Percentiles rank a stretch among this genome's conserved stretches.
Conservation (phyloP, 2,113 vertebrate species). For the Otocyon megalotis region DNA sequence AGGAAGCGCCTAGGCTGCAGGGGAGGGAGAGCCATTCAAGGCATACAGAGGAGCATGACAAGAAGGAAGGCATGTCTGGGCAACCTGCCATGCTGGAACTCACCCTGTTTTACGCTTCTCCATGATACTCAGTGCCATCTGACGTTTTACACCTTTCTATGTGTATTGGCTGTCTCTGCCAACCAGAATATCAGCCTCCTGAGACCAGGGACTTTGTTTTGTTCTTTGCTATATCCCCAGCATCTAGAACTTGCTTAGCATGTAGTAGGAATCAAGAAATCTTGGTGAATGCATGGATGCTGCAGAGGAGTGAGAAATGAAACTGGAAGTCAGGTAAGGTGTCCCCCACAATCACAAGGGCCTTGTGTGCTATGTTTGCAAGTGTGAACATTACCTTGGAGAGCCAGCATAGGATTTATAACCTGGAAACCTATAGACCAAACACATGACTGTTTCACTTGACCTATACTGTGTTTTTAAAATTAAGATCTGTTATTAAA, state of each 20-base stretch:
- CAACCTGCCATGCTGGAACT: neutral
- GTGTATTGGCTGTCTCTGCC: neutral
- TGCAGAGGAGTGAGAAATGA: neutral
- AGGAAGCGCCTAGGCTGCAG: neutral
- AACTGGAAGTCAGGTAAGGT: neutral
- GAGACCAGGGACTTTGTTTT: neutral
- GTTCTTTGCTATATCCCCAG: neutral
- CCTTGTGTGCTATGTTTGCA: neutral
- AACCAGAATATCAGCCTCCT: neutral
- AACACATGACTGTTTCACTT: neutral
- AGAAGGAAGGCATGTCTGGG: neutral
- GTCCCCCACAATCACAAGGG: neutral
- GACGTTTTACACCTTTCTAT: neutral
- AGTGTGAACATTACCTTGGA: neutral
- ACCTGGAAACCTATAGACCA: neutral
- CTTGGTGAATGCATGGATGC: neutral
- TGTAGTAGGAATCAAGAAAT: neutral
- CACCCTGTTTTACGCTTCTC: neutral
- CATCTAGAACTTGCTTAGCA: neutral
- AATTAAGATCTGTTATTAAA: neutral
- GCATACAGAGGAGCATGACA: neutral
- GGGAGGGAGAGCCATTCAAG: neutral
- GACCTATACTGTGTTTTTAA: neutral
- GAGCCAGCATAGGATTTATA: neutral
- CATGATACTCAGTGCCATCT: neutral